Evolutionary conservation across 2,888 invertebrate genomes (phyloP), one percentile per base, ranked within the genome.

Genomic region (Tachina grossa): DNA sequence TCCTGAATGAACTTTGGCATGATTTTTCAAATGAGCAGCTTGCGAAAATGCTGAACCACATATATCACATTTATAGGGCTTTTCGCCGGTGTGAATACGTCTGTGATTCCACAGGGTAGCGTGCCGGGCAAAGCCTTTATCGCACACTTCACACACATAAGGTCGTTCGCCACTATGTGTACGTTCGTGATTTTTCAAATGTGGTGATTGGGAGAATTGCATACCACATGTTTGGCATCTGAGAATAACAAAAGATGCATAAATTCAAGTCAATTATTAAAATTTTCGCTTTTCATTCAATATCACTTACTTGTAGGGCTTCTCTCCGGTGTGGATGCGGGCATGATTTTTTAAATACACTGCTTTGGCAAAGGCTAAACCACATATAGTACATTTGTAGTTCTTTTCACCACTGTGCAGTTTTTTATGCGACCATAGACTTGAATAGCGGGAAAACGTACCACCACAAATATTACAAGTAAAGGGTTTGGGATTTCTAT

Each of bases 41-140:
- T 97, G 97, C 91, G 97, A 97, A 92, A 97, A 97, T 79, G 97
- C 97, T 39, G 96, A 97, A n/a, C 97, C 97, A 91, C 97, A 97
- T 76, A 96, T 96, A 88, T 96, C 96, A 92, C 97, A 97, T 91
- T 97, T 96, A 89, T 92, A 93, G 75, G 92, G 92, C 83, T 93
- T 93, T 82, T 93, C 92, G 2, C 97, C 97, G 0, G 97, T 97
- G 91, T 97, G 97, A 88, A 97, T 97, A 87, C 97, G 95, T 41
- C 97, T 94, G 91, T 97, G 97, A 93, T 97, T 97, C 97, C 97
- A 97, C 81, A 97, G 93, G 0, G 97, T 97, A 9, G 97, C 97
- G 92, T 97, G 97, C 87, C 97, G 94, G 59, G 97, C 97, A 91
- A 97, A 97, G 45, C 97, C 97, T 93, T 97, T 97, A 91, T 97